phyloP scores from a whole-genome alignment of 1,140 invertebrate genomes.

The Drosophila melanogaster region Release_6_plus_ISO1_MT NC_004354.4:20039501-20040000 shows the following conservation, averaged over 20 bases:
- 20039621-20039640: neutral
- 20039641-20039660: neutral
- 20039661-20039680: neutral
- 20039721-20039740: slow-evolving; percentile 21
- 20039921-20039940: slow-evolving; percentile 63
- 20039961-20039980: slow-evolving; percentile 60
- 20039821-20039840: neutral
- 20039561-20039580: slow-evolving; percentile 78
- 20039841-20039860: slow-evolving; percentile 61
- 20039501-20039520: slow-evolving; percentile 38
- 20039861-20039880: slow-evolving; percentile 32
- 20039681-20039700: neutral
- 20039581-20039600: slow-evolving; percentile 34
- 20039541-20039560: slow-evolving; percentile 83
- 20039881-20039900: neutral
- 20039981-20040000: slow-evolving; percentile 9
- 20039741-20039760: neutral
- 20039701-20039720: slow-evolving; percentile 31
- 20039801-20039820: slow-evolving; percentile 52
- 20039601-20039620: neutral
- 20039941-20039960: slow-evolving; percentile 56
- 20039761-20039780: slow-evolving; percentile 24
- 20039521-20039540: slow-evolving; percentile 67
- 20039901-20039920: slow-evolving; percentile 13
- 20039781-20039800: slow-evolving; percentile 72